Conservation (phyloP, 2,888 invertebrate genomes). For the Nymphalis urticae region DNA sequence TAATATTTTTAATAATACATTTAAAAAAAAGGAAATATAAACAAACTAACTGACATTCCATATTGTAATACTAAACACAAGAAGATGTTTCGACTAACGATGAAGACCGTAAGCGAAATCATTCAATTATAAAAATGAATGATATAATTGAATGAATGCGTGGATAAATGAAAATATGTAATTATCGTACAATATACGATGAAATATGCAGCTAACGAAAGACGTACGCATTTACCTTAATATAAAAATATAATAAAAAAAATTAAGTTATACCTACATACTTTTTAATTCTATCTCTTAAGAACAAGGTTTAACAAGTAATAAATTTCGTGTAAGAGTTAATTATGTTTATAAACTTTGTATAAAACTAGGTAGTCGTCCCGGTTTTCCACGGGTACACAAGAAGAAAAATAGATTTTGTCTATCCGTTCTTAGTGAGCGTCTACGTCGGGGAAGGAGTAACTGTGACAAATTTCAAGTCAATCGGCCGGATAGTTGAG, state of each 20-base stretch:
- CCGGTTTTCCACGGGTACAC: too few relatives aligned
- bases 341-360: too few relatives aligned
- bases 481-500: too few relatives aligned
- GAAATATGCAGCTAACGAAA: neutral
- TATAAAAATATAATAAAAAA: neutral
- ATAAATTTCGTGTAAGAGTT: too few relatives aligned
- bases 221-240: neutral
- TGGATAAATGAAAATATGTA: neutral
- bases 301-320: too few relatives aligned
- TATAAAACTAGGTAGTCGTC: too few relatives aligned
- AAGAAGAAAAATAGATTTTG: too few relatives aligned
- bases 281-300: too few relatives aligned
- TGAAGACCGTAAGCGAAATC: neutral
- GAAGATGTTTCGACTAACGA: neutral
- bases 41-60: neutral
- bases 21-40: neutral
- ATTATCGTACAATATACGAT: neutral
- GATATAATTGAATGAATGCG: constrained; percentile 6
- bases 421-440: too few relatives aligned
- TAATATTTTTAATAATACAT: too few relatives aligned
- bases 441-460: too few relatives aligned
- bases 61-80: neutral
- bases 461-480: too few relatives aligned
- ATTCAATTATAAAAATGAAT: neutral
- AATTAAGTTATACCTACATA: neutral